Percentiles rank a stretch among this genome's conserved stretches.
Conservation (phyloP, 2,888 invertebrate species). For the Oeneis ivallda region DNA sequence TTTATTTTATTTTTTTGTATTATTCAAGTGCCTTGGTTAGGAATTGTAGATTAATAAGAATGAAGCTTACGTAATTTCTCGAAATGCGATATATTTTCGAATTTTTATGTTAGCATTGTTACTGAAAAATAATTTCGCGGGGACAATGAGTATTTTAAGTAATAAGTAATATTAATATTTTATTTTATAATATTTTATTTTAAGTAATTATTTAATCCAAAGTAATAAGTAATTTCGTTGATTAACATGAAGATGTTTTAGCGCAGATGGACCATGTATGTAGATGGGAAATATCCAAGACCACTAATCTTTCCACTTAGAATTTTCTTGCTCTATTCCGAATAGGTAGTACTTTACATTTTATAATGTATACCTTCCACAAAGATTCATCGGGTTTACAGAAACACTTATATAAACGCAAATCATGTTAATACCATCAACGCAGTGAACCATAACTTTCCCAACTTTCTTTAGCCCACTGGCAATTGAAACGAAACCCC, state of each 20-base stretch:
- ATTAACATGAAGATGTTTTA: no score
- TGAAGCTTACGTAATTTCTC: background rate
- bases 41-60: background rate
- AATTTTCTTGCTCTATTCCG: background rate
- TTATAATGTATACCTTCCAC: background rate
- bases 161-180: no score
- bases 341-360: no score
- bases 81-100: background rate
- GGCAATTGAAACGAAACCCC: constrained; percentile 62
- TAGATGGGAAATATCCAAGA: background rate
- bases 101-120: no score
- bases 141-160: no score
- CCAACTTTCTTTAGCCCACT: constrained; percentile 69
- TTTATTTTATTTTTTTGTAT: background rate
- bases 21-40: background rate
- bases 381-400: background rate
- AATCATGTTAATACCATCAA: constrained; percentile 11
- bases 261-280: no score
- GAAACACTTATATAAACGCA: constrained; percentile 15
- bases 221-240: no score
- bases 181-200: no score
- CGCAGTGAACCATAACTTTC: constrained; percentile 54
- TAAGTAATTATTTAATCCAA: no score
- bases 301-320: background rate
- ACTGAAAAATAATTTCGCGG: no score